Percentiles rank a stretch among this genome's conserved stretches.
Conservation (phyloP, 2,113 vertebrate species). For the Theristicus caerulescens region DNA sequence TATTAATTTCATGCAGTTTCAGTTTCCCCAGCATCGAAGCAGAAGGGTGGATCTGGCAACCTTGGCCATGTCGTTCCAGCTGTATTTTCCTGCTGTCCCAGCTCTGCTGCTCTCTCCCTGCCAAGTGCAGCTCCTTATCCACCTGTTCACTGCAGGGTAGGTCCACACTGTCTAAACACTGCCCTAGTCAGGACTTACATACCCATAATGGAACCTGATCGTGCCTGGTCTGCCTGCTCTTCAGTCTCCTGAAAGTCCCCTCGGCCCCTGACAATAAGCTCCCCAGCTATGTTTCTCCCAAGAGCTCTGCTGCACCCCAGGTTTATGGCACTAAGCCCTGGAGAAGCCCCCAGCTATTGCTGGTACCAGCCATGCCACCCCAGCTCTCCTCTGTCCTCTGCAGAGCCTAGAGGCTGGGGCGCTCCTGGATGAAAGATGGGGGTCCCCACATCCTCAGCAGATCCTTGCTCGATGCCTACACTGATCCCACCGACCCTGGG, state of each 20-base stretch:
- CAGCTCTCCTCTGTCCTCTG: neutral
- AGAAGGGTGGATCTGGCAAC: neutral
- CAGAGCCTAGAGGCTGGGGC: neutral
- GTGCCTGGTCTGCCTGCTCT: neutral
- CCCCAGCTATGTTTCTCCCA: neutral
- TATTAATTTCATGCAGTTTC: neutral
- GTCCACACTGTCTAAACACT: neutral
- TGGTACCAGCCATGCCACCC: neutral
- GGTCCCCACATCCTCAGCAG: neutral
- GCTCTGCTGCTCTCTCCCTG: neutral
- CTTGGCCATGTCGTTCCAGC: neutral
- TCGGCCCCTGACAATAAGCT: neutral
- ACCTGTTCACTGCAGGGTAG: neutral
- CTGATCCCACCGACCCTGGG: neutral
- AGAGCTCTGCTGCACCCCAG: neutral
- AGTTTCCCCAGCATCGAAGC: neutral
- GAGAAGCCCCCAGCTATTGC: neutral
- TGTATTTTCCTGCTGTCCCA: neutral
- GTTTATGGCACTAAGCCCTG: neutral
- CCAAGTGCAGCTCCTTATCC: neutral
- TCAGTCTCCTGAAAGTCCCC: neutral
- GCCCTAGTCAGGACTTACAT: neutral
- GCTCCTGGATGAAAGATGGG: fast-evolving
- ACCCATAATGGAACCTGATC: neutral
- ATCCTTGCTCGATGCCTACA: neutral